Evolutionary conservation across 2,113 vertebrate genomes (phyloP), one percentile per base, ranked within the genome.

Genomic region (Lycaon pictus): DNA sequence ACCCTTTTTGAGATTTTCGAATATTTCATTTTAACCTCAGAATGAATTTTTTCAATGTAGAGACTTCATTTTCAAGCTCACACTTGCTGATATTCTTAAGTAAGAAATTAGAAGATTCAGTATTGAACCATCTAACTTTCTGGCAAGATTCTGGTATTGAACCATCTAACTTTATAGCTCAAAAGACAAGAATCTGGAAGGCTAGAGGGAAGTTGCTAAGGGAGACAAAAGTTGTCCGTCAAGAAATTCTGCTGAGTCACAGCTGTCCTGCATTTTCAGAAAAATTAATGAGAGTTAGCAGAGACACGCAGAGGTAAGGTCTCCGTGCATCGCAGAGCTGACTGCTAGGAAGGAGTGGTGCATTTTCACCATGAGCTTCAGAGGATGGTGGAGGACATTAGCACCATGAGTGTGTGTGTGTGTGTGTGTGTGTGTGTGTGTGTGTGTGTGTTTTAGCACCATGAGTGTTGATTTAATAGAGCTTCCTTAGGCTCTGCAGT

Each of bases 1-100:
- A 92, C 77, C 7, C 11, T 23, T 72, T 90, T 79, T 91, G 62
- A 93, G 48, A 93, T 83, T 94, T 93, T 88, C 22, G 55, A 88
- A 93, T 48, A 69, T 95, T 93, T 97, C 37, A 90, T 95, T 95
- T 86, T 29, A 84, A 17, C 56, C 15, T 55, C 25, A 76, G 69
- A 69, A 87, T 43, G 22, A 65, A 62, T 83, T 67, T 86, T 90
- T 69, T 83, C 71, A 92, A 27, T 56, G 8, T 15, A 58, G 67
- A 15, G 60, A 37, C 35, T 90, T 82, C 25, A 84, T 72, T 88
- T 93, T 91, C 62, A 88, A 96, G 88, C 12, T 86, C 35, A 86
- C 25, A 77, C n/a, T 89, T 53, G 37, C 29, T 20, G 92, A 81
- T 63, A 76, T 95, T 93, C 56, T 93, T 88, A 62, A 79, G 69